Percentiles rank a stretch among this genome's conserved stretches.
These are phyloP conservation scores for Aspidiotus rigidus DNA, from an alignment of 2,888 invertebrate species.

Conservation along the genomic window DNA sequence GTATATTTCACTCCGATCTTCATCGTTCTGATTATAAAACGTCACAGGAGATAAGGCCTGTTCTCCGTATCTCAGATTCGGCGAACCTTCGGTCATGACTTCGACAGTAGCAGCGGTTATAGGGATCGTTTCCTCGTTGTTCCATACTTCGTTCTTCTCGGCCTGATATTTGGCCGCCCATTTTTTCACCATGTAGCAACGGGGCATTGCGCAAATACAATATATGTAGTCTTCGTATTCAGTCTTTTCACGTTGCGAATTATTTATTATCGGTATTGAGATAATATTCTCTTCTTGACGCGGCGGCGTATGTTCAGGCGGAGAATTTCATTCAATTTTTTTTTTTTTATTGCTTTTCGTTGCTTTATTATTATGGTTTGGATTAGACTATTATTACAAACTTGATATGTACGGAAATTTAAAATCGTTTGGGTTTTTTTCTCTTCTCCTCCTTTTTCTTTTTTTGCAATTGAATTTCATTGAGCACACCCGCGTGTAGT, in stretches of 20 bases:
- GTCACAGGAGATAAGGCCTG: neutral
- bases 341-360: constrained; percentile 13
- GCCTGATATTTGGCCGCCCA: constrained; percentile 32
- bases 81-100: neutral
- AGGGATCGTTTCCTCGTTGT: constrained; percentile 10
- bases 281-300: no score
- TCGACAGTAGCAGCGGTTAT: neutral
- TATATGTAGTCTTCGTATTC: neutral
- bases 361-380: neutral
- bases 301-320: no score
- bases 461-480: constrained; percentile 1
- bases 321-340: neutral
- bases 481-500: constrained; percentile 26
- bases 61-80: constrained; percentile 7
- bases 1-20: constrained; percentile 9
- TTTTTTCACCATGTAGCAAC: constrained; percentile 31
- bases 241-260: neutral
- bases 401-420: constrained; percentile 1
- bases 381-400: neutral
- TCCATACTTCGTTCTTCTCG: constrained; percentile 25
- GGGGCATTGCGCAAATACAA: constrained; percentile 10
- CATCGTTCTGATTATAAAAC: constrained; percentile 12
- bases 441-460: constrained; percentile 12
- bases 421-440: neutral
- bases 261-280: no score